Percentiles rank a stretch among this genome's conserved stretches.
phyloP scores from a whole-genome alignment of 2,888 invertebrate species.

The Apodemia hepburni region DNA sequence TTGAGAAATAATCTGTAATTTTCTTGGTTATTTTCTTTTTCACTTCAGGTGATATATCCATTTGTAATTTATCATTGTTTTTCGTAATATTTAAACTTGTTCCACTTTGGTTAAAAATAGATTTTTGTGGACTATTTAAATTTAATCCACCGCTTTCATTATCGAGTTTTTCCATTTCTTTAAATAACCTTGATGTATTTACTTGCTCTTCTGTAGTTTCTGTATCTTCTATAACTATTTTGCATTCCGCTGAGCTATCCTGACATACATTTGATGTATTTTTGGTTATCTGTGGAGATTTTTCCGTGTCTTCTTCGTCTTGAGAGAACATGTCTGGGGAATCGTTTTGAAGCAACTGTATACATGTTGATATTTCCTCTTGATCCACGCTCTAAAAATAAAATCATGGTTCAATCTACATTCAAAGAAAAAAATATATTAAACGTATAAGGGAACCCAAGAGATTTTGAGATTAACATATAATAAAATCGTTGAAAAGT shows the following conservation, averaged over 20 bases:
- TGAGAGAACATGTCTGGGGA: conserved; percentile 59
- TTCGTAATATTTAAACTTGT: conserved; percentile 27
- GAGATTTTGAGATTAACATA: no score
- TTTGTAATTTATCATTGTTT: conserved; percentile 31
- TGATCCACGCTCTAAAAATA: conserved; percentile 42
- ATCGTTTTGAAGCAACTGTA: conserved; percentile 27
- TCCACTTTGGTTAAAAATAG: conserved; percentile 33
- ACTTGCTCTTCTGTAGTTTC: conserved; percentile 4
- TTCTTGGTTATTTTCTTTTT: conserved; percentile 57
- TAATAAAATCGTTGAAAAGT: no score
- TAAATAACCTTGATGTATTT: conserved; percentile 36
- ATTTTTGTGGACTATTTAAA: conserved; percentile 40
- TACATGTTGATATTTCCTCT: conserved; percentile 29
- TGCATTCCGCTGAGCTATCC: background rate
- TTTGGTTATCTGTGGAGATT: background rate
- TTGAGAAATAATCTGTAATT: conserved; percentile 69
- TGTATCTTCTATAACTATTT: background rate
- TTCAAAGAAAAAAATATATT: no score
- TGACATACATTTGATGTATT: background rate
- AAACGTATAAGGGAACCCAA: no score
- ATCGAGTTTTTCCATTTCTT: conserved; percentile 51
- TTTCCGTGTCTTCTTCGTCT: conserved; percentile 41
- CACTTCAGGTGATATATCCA: conserved; percentile 43
- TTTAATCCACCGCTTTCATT: conserved; percentile 46
- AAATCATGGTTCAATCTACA: conserved; percentile 8